These are phyloP conservation scores for Notoglanidium macrostoma DNA, from an alignment of 2,797 vertebrate species.

Conservation along the genomic window DNA sequence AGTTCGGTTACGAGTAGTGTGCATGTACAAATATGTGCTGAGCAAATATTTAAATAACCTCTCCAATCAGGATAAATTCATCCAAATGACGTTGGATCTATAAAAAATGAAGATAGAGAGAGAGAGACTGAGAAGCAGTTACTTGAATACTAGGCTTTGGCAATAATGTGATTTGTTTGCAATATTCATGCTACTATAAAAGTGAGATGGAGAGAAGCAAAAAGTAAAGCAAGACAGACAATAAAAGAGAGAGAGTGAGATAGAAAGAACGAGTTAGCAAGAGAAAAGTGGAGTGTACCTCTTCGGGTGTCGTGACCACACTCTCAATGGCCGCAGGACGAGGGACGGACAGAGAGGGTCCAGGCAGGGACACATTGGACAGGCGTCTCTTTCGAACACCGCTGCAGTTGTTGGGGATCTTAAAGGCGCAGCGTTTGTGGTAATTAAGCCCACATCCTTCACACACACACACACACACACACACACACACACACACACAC, in stretches of 20 bases:
- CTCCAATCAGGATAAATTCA: background rate
- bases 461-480: constrained; percentile 46
- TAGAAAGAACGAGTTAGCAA: background rate
- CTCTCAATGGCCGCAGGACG: constrained; percentile 82
- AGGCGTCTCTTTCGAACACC: constrained; percentile 91
- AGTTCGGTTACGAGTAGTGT: background rate
- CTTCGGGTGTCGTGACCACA: constrained; percentile 79
- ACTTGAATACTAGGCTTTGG: background rate
- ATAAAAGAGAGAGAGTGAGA: background rate
- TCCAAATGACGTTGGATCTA: background rate
- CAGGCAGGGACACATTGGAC: constrained; percentile 92
- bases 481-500: constrained; percentile 17
- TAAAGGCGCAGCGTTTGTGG: constrained; percentile 97
- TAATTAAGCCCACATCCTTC: constrained; percentile 96
- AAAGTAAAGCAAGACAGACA: background rate
- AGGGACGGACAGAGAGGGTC: constrained; percentile 85
- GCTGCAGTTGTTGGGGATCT: constrained; percentile 97
- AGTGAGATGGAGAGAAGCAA: background rate
- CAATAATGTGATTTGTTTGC: background rate
- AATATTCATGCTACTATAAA: background rate
- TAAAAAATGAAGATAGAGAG: background rate
- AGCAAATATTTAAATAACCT: background rate
- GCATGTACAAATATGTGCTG: background rate
- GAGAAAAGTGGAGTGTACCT: constrained; percentile 71
- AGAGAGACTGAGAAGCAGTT: background rate